These are phyloP conservation scores for Podarcis siculus DNA, from an alignment of 2,797 vertebrate species.

Conservation along the genomic window DNA sequence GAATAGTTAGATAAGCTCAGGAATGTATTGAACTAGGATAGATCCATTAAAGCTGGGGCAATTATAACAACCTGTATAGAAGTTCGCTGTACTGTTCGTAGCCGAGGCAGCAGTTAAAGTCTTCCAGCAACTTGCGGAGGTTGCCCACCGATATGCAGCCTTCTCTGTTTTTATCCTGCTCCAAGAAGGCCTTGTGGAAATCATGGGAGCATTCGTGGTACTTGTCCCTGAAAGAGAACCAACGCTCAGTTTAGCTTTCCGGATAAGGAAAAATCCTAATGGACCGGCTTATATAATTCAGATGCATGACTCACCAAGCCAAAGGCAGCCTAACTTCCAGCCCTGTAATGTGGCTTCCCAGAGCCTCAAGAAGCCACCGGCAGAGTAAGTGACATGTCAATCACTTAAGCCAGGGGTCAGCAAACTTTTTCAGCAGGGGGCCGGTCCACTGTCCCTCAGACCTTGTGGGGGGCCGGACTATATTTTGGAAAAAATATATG, in stretches of 20 bases:
- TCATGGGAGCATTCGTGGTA: conserved; percentile 69
- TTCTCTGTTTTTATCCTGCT: conserved; percentile 60
- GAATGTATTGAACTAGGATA: background rate
- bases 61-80: conserved; percentile 67
- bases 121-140: conserved; percentile 63
- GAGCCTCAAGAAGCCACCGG: background rate
- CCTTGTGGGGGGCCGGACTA: too few species aligned
- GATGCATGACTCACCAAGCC: background rate
- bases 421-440: too few species aligned
- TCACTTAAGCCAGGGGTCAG: too few species aligned
- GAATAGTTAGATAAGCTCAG: background rate
- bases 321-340: background rate
- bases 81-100: conserved; percentile 65
- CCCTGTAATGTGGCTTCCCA: background rate
- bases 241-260: conserved; percentile 46
- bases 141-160: conserved; percentile 52
- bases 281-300: background rate
- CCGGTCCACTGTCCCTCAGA: too few species aligned
- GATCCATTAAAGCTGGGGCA: background rate
- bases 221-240: conserved; percentile 71
- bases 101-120: conserved; percentile 57
- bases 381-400: background rate
- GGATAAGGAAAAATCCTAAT: background rate
- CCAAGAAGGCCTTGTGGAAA: conserved; percentile 63
- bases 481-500: too few species aligned